These are phyloP conservation scores for Nomia melanderi DNA, from an alignment of 1,140 invertebrate genomes.

Conservation along the genomic window DNA sequence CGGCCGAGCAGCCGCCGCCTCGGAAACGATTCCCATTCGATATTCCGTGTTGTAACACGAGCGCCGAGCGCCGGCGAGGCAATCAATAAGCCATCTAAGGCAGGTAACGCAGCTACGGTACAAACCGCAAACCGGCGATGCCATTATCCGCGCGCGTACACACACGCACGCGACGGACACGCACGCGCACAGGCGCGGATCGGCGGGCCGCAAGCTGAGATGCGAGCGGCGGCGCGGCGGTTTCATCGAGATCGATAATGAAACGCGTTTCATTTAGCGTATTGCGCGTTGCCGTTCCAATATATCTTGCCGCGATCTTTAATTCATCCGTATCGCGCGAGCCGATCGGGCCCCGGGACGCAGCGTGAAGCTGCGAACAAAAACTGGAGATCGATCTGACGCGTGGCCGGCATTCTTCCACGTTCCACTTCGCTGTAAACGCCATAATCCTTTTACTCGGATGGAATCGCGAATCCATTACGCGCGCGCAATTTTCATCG, in stretches of 20 bases:
- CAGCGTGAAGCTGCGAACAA: constrained; percentile 47
- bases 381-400: constrained; percentile 41
- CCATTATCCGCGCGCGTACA: constrained; percentile 55
- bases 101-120: constrained; percentile 57
- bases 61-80: constrained; percentile 46
- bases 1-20: neutral
- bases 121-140: constrained; percentile 65
- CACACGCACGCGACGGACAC: neutral
- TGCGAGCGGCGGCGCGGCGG: constrained; percentile 54
- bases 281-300: constrained; percentile 41
- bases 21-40: constrained; percentile 32
- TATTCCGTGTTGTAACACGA: constrained; percentile 55
- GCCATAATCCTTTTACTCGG: constrained; percentile 24
- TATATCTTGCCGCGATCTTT: constrained; percentile 62
- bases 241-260: constrained; percentile 65
- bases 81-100: constrained; percentile 71
- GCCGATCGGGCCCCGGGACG: constrained; percentile 28
- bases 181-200: neutral
- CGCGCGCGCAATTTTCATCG: neutral
- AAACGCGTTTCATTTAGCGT: constrained; percentile 62
- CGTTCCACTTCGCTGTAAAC: constrained; percentile 28
- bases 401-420: constrained; percentile 45
- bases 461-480: constrained; percentile 32
- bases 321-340: constrained; percentile 59
- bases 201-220: constrained; percentile 44